Evolutionary conservation across 2,797 vertebrate genomes (phyloP), one percentile per base, ranked within the genome.

Genomic region (Chelmon rostratus): DNA sequence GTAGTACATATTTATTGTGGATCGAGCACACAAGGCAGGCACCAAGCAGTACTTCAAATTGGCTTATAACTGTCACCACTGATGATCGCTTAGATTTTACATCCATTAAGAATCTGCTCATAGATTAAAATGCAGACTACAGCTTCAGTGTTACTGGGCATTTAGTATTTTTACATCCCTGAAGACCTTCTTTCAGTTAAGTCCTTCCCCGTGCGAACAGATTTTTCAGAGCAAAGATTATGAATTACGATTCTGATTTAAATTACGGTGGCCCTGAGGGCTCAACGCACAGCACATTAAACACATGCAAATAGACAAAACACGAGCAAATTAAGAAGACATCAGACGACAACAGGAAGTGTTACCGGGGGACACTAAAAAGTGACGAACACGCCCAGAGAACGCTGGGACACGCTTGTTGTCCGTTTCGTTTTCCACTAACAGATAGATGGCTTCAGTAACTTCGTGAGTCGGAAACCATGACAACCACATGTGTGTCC

Each of bases 1-100:
- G 57, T 42, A 3, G 46, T 44, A 46, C 50, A 64, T 64, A 72
- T 88, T 89, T 72, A 82, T 44, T 61, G 68, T 44, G 42, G 56
- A 82, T 63, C 54, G 53, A 52, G 38, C 52, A 68, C 64, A 59
- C 63, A 68, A 71, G 53, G 33, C 61, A 72, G 9, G 42, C 57
- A 63, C 74, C 44, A 52, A 38, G 52, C 54, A 62, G 52, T 19
- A 44, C 42, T 64, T 82, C 44, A 62, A 57, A 68, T 16, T 46
- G 53, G 35, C 63, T 66, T 80, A 21, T 31, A 72, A 69, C 50
- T 75, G 71, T 69, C 75, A 68, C 63, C 68, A 38, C 42, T 57
- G 66, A 31, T 11, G 8, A 70, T 52, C n/a, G 4, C 79, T 71
- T 52, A 56, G 59, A 61, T 81, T 53, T 74, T 28, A 73, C 25